phyloP scores from a whole-genome alignment of 2,888 invertebrate species.

The Sarcophaga rosellei region DNA sequence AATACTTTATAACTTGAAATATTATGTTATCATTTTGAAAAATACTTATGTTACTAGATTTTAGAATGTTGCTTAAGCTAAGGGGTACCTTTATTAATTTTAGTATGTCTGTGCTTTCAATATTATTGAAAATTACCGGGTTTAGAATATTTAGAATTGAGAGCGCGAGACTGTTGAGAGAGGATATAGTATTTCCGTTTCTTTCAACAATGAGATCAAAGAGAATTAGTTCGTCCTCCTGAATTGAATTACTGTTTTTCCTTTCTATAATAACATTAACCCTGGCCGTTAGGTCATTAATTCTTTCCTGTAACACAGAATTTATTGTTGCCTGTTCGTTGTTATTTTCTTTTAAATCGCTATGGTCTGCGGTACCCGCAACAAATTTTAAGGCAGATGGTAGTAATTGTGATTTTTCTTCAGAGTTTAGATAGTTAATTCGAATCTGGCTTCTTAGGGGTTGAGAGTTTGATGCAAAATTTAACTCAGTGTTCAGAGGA shows the following conservation, averaged over 20 bases:
- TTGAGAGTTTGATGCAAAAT: no score
- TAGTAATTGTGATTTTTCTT: slow-evolving; percentile 29
- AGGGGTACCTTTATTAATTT: not conserved
- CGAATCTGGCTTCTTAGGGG: slow-evolving; percentile 5
- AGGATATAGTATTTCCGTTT: not conserved
- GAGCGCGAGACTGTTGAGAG: not conserved
- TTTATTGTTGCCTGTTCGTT: not conserved
- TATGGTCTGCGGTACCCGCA: not conserved
- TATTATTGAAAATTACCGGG: not conserved
- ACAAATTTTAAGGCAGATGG: not conserved
- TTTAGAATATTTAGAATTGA: not conserved
- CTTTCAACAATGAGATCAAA: no score
- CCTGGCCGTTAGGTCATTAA: not conserved
- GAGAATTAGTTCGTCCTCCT: not conserved
- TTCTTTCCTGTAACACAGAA: not conserved
- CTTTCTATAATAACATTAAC: not conserved
- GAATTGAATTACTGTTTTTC: not conserved
- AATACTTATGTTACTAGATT: no score
- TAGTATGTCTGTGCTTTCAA: no score
- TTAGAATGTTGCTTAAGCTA: no score
- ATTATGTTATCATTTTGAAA: no score
- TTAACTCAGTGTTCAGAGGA: no score
- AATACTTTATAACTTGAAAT: no score
- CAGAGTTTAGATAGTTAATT: slow-evolving; percentile 29
- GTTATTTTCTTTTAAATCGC: not conserved